A percentile compares a stretch with the other conserved stretches of the same genome.
These are phyloP conservation scores for Aphelocoma coerulescens DNA, from an alignment of 2,113 vertebrate genomes.

Conservation along the genomic window DNA sequence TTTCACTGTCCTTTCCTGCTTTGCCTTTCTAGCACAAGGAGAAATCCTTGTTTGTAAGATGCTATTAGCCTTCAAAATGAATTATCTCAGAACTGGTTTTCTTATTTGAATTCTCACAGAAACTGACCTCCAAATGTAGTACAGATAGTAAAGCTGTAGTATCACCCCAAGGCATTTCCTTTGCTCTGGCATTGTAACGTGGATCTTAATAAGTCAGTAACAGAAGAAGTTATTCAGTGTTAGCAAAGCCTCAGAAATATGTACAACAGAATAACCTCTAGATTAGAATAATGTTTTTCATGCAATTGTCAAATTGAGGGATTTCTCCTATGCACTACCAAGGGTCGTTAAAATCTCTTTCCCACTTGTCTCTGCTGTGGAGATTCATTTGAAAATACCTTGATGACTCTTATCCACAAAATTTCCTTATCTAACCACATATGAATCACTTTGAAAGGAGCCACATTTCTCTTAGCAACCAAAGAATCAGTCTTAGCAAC, in stretches of 20 bases:
- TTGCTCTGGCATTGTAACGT: background rate
- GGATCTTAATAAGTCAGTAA: background rate
- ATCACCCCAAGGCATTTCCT: background rate
- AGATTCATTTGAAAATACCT: slow-evolving; percentile 5
- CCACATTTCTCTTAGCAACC: slow-evolving; percentile 53
- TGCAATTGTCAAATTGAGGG: background rate
- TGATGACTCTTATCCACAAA: background rate
- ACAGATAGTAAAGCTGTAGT: background rate
- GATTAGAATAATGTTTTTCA: background rate
- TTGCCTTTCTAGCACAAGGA: background rate
- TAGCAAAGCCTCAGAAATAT: background rate
- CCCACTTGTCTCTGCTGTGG: background rate
- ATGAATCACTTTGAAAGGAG: slow-evolving; percentile 53
- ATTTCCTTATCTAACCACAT: slow-evolving; percentile 24
- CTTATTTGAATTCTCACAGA: background rate
- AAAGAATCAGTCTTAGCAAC: slow-evolving; percentile 50
- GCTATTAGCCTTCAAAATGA: background rate
- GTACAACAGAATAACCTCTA: background rate
- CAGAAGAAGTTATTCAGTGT: background rate
- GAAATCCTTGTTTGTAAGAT: background rate
- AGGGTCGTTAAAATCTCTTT: background rate
- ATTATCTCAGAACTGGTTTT: background rate
- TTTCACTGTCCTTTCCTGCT: background rate
- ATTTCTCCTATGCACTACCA: background rate
- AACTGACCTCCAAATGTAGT: background rate